Conservation (phyloP, 2,797 vertebrate species). For the Phoeniculus purpureus region DNA sequence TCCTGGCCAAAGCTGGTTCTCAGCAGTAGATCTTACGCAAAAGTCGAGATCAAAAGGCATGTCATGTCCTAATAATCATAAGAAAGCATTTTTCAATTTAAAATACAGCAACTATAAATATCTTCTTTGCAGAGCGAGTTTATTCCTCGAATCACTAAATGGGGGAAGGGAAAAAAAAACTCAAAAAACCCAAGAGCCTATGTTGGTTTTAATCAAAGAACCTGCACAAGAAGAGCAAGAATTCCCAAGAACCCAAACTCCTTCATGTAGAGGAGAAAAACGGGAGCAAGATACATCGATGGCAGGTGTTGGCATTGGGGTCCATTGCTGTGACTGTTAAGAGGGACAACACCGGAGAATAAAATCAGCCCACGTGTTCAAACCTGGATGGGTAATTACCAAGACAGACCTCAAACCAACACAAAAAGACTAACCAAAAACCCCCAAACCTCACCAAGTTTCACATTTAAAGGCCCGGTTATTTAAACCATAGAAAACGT, state of each 20-base stretch:
- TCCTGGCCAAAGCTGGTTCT: not conserved
- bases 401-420: not conserved
- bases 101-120: not conserved
- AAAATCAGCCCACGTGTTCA: not conserved
- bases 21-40: not conserved
- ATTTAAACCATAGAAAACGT: conserved; percentile 6
- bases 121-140: not conserved
- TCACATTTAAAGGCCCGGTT: conserved; percentile 3
- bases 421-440: not conserved
- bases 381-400: not conserved
- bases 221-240: not conserved
- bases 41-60: not conserved
- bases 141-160: conserved; percentile 1
- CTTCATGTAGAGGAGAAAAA: conserved; percentile 4
- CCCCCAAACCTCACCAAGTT: not conserved
- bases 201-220: not conserved
- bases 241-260: not conserved
- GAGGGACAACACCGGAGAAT: not conserved
- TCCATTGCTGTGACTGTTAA: not conserved
- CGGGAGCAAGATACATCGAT: not conserved
- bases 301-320: not conserved
- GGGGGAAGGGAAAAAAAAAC: not conserved
- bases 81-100: not conserved
- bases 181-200: not conserved
- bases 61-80: not conserved